Evolutionary conservation across 2,113 vertebrate genomes (phyloP), one percentile per base, ranked within the genome.

Genomic region (Antennarius striatus): DNA sequence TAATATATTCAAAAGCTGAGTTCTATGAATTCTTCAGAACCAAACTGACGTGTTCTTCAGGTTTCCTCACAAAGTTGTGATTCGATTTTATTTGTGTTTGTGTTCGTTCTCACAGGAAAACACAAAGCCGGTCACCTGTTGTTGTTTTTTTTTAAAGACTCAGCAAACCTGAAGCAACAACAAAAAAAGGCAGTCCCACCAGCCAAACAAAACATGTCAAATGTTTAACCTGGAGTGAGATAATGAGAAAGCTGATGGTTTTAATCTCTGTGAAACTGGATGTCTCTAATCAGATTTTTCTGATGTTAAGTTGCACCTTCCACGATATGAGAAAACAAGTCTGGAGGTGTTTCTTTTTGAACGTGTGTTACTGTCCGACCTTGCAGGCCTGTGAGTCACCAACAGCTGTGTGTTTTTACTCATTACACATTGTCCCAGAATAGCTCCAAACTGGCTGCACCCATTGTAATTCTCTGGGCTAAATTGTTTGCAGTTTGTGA

Each of bases 351-450:
- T 83, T 83, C 77, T 68, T 65, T 36, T 36, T 36, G 7, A 36
- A 55, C 22, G 48, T 54, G 46, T 36, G 9, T 68, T 54, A 49
- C 68, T 69, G 50, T 64, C 17, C 72, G 80, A 68, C 54, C 14
- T 53, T 56, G 51, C 11, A 64, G 68, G 53, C 49, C 15, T 11
- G 72, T 82, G 77, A 86, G 49, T 85, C 75, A 86, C 22, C 14
- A 74, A 46, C 72, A 75, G 68, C 75, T 68, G 63, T 28, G 47
- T 55, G 53, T 56, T 87, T 82, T 43, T 43, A 43, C 42, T 11
- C 42, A 43, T 77, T 75, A 80, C 75, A 62, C 65, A 28, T 62
- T 15, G 32, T 43, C 55, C 56, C 55, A 72, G 63, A 87, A 81
- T 75, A 81, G 73, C 72, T 82, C 22, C 13, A 32, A 50, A 49